Conservation (phyloP, 2,888 invertebrate genomes). For the Willowsia nigromaculata region DNA sequence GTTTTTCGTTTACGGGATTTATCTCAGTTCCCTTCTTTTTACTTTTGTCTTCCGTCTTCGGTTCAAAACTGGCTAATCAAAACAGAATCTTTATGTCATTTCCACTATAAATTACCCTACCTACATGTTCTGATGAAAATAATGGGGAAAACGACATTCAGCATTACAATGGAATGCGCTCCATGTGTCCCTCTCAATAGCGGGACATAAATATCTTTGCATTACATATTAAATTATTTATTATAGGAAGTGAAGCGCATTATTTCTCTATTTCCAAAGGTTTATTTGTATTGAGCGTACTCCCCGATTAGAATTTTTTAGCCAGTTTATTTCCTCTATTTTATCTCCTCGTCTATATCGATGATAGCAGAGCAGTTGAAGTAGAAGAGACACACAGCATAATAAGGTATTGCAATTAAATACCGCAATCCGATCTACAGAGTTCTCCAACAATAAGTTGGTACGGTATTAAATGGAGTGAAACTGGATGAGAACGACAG, state of each 20-base stretch:
- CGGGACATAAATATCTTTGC: background rate
- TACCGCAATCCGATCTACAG: background rate
- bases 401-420: conserved; percentile 18
- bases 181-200: background rate
- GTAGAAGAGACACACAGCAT: background rate
- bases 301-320: background rate
- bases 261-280: conserved; percentile 6
- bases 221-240: background rate
- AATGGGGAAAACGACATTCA: background rate
- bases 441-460: background rate
- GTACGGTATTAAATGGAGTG: background rate
- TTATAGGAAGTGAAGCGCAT: conserved; percentile 12
- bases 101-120: conserved; percentile 52
- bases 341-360: background rate
- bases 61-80: conserved; percentile 63
- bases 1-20: conserved; percentile 68
- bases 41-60: conserved; percentile 68
- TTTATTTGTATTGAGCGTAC: background rate
- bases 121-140: conserved; percentile 12
- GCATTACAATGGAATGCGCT: background rate
- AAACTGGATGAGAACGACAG: conserved; percentile 13
- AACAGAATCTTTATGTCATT: conserved; percentile 63
- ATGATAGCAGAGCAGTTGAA: background rate
- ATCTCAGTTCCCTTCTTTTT: conserved; percentile 65
- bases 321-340: conserved; percentile 4